Conservation (phyloP, 2,113 vertebrate species). For the Proterorhinus semilunaris region DNA sequence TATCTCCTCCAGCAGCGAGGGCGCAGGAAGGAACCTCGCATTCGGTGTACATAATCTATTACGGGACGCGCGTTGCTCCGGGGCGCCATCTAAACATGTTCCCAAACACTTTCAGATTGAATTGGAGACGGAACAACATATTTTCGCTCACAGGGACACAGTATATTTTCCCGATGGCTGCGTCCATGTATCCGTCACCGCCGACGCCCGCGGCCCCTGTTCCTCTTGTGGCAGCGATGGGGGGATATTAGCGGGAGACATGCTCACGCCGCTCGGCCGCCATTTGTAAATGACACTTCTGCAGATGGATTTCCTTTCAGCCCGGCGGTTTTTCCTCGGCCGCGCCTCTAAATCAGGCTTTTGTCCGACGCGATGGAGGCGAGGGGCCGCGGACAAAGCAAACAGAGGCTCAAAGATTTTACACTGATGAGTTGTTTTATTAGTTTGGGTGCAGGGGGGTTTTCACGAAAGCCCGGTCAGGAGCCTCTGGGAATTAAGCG, state of each 20-base stretch:
- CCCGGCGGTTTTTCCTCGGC: conserved; percentile 69
- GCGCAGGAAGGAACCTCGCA: neutral
- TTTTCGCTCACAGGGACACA: conserved; percentile 36
- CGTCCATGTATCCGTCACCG: conserved; percentile 46
- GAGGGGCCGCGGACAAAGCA: conserved; percentile 45
- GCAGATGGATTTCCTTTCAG: conserved; percentile 72
- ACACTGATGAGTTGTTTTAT: neutral
- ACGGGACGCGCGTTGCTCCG: neutral
- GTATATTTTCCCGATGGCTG: conserved; percentile 29
- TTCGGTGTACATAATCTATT: neutral
- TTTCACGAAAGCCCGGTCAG: conserved; percentile 35
- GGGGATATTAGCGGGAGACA: conserved; percentile 71
- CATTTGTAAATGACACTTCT: conserved; percentile 63
- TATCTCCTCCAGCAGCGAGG: neutral
- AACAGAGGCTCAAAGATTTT: conserved; percentile 30
- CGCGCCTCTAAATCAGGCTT: conserved; percentile 66
- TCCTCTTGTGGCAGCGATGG: conserved; percentile 60
- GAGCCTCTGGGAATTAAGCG: conserved; percentile 5
- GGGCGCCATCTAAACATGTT: neutral
- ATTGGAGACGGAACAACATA: conserved; percentile 48
- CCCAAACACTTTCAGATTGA: conserved; percentile 39
- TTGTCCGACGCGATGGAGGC: conserved; percentile 73
- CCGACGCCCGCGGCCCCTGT: conserved; percentile 50
- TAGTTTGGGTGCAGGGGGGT: conserved; percentile 12
- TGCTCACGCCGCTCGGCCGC: conserved; percentile 59